Evolutionary conservation across 1,140 invertebrate species (phyloP).

Genomic region (Propsilocerus akamusi): DNA sequence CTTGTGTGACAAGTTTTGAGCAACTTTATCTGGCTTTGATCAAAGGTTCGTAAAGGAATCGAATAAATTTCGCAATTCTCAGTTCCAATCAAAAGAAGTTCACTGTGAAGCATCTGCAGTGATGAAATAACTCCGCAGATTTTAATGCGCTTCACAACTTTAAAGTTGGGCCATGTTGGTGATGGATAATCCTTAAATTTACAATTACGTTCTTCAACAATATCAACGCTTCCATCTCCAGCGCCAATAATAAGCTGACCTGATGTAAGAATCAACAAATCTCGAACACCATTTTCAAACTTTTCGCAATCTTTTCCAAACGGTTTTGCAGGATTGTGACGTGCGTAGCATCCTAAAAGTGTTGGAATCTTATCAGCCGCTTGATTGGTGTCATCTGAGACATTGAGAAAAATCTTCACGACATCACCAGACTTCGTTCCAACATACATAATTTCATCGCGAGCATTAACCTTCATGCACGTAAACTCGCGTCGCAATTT

Average conservation of each 20-base stretch:
- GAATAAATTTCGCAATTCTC: conserved; percentile 63
- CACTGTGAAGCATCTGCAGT: conserved; percentile 31
- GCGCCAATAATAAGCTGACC: conserved; percentile 54
- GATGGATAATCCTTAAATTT: conserved; percentile 27
- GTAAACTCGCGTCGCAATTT: conserved; percentile 46
- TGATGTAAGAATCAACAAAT: conserved; percentile 36
- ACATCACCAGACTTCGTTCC: conserved; percentile 59
- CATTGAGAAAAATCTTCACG: conserved; percentile 44
- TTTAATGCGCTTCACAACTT: conserved; percentile 33
- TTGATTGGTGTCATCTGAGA: conserved; percentile 32
- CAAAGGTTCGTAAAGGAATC: conserved; percentile 49
- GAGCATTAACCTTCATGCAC: conserved; percentile 37
- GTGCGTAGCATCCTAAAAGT: conserved; percentile 45
- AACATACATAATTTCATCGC: conserved; percentile 57
- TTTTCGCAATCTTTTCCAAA: conserved; percentile 20
- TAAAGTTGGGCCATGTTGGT: conserved; percentile 33
- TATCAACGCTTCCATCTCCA: conserved; percentile 61
- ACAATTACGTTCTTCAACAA: conserved; percentile 39
- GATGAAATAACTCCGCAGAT: conserved; percentile 45
- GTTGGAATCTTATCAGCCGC: conserved; percentile 30
- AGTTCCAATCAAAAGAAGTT: conserved; percentile 50
- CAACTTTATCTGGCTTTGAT: conserved; percentile 29
- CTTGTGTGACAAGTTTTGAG: conserved; percentile 64
- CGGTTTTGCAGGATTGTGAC: conserved; percentile 19
- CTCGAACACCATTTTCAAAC: conserved; percentile 38